phyloP scores from a whole-genome alignment of 64 coral and sea anemone genomes.

The Porites australiensis region DNA sequence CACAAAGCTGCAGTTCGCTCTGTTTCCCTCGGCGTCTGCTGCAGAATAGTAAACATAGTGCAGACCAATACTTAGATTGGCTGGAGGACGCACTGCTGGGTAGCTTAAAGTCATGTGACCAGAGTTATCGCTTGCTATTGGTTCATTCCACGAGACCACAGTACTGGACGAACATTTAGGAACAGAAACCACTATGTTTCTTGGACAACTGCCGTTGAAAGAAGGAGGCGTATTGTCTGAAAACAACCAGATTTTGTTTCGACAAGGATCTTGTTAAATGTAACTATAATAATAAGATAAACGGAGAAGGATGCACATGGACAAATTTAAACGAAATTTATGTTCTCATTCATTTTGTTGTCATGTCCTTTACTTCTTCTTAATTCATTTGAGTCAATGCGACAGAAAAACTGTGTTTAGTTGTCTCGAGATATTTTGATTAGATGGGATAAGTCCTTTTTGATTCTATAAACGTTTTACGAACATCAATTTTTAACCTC shows the following conservation, averaged over 20 bases:
- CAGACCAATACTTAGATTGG: constrained; percentile 5
- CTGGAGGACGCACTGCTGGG: constrained; percentile 1
- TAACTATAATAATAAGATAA: no score
- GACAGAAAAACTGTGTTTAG: not conserved
- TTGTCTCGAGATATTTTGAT: not conserved
- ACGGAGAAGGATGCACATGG: no score
- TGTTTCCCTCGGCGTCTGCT: constrained; percentile 11
- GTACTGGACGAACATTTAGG: not conserved
- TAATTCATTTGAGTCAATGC: not conserved
- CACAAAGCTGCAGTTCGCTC: constrained; percentile 39
- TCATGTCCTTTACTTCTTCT: no score
- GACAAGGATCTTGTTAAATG: no score
- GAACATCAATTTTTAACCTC: no score
- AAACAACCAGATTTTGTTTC: not conserved
- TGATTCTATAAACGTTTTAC: no score
- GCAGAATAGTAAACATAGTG: constrained; percentile 17
- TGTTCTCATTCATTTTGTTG: not conserved
- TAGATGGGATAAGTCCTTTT: no score
- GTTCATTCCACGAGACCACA: constrained; percentile 24
- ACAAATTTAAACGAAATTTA: no score
- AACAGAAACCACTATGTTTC: not conserved
- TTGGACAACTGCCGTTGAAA: constrained; percentile 17
- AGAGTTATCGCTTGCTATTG: constrained; percentile 33
- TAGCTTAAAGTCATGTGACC: not conserved
- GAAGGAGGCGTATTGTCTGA: constrained; percentile 1